Evolutionary conservation across 2,797 vertebrate genomes (phyloP).

Genomic region (Channallabes apus): DNA sequence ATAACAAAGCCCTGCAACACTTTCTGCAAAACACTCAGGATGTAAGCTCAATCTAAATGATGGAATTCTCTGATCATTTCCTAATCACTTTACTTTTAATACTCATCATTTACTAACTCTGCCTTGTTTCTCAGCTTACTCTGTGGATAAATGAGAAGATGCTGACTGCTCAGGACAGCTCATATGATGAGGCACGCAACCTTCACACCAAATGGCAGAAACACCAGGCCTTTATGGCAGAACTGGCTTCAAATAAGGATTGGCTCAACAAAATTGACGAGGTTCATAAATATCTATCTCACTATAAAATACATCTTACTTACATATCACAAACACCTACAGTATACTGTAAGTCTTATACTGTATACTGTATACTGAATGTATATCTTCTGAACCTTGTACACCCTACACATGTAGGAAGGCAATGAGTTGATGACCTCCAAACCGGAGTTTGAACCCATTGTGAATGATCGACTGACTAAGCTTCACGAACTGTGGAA

Average conservation of each 20-base stretch:
- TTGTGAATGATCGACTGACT: conserved; percentile 76
- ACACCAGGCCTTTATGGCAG: conserved; percentile 93
- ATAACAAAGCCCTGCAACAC: conserved; percentile 90
- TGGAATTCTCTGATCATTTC: neutral
- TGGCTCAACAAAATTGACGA: conserved; percentile 88
- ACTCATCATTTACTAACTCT: neutral
- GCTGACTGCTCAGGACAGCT: conserved; percentile 90
- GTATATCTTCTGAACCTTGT: neutral
- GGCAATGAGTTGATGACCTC: conserved; percentile 81
- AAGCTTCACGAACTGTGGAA: conserved; percentile 84
- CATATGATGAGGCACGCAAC: conserved; percentile 86
- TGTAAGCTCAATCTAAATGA: conserved; percentile 67
- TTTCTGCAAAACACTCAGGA: conserved; percentile 95
- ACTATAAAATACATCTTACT: neutral
- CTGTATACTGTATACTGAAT: no score
- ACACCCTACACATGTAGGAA: conserved; percentile 76
- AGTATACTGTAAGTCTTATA: no score
- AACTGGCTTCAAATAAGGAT: conserved; percentile 87
- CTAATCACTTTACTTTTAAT: neutral
- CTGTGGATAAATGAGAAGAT: conserved; percentile 98
- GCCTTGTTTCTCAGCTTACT: conserved; percentile 75
- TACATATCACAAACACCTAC: neutral
- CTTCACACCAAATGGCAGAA: conserved; percentile 96
- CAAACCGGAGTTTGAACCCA: conserved; percentile 80
- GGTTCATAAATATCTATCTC: conserved; percentile 64